Base-by-base conservation (phyloP, 1,140 invertebrate species). In the Stegodyphus dumicola region DNA sequence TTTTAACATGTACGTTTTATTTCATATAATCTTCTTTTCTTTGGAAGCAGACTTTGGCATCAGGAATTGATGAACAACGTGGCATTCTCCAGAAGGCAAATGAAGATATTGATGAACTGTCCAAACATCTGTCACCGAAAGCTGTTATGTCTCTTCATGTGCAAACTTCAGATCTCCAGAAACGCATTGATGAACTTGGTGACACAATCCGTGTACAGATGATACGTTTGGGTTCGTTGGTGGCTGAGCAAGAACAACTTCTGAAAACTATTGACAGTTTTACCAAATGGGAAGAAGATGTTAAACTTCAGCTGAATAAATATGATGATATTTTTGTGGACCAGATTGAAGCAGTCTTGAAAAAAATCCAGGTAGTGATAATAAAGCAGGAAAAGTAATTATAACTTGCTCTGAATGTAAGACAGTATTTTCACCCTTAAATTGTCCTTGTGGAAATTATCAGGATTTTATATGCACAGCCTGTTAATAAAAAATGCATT, bases 231-330 rank as follows among this genome's bases (percentile, higher is more conserved):
- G 75, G 73, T 0, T 84, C 80, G 13, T 67, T 71, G 0, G 79
- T 87, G 11, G 17, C 75, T 7, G 74, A 87, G 33, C 75, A 80
- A 48, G 95, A 97, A 91, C 96, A 98, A 89, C 96, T 97, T 87
- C 93, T 95, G 88, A 93, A 94, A 48, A 95, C 95, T 89, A 91
- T 98, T 70, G 92, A 93, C 11, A 94, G 94, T 87, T 96, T 98
- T 89, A 93, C 94, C 71, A 94, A 94, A 75, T 97, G 96, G 95
- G 93, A 98, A 90, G 94, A 94, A 67, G 93, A 94, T 77, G 92
- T 96, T 69, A 92, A 94, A 88, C 91, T 93, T 18, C 94, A 95
- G 88, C 93, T 95, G 18, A 93, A 94, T 66, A 94, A 95, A 88
- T 93, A 95, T 73, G 94, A 95, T 90, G 95, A 96, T 89, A 93